A percentile compares a stretch with the other conserved stretches of the same genome.
Conservation (phyloP, 2,888 invertebrate genomes). For the Mellilla xanthometata region DNA sequence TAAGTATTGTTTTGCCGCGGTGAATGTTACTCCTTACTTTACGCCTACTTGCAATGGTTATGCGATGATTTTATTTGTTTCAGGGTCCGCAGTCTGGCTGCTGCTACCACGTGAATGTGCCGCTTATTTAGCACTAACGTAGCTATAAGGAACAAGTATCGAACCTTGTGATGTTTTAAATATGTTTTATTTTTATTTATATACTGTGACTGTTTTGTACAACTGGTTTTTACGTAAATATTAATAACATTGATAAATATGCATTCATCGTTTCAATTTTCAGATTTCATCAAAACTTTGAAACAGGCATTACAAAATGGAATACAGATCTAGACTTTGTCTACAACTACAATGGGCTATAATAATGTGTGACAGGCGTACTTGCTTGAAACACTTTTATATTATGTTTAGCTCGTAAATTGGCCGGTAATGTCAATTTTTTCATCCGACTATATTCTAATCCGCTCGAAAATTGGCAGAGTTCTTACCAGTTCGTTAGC, state of each 20-base stretch:
- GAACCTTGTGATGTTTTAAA: not conserved
- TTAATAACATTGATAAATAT: not conserved
- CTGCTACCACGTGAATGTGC: conserved; percentile 50
- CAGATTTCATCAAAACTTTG: too few relatives aligned
- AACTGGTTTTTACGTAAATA: not conserved
- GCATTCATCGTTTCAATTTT: too few relatives aligned
- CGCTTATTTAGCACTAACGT: conserved; percentile 42
- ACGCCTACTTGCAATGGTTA: not conserved
- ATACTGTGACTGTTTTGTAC: not conserved
- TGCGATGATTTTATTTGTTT: conserved; percentile 11
- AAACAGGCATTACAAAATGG: too few relatives aligned
- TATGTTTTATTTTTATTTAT: not conserved
- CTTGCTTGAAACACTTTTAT: too few relatives aligned
- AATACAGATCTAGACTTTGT: too few relatives aligned
- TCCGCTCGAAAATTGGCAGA: too few relatives aligned
- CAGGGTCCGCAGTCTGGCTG: conserved; percentile 59
- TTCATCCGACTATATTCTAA: too few relatives aligned
- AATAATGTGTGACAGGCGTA: too few relatives aligned
- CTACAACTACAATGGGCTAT: too few relatives aligned
- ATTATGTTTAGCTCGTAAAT: too few relatives aligned
- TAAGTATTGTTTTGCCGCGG: conserved; percentile 24
- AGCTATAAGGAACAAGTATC: not conserved
- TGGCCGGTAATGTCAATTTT: too few relatives aligned
- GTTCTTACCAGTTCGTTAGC: too few relatives aligned
- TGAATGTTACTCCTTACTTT: not conserved